Evolutionary conservation across 2,113 vertebrate genomes (phyloP).

Genomic region (Chamaea fasciata): DNA sequence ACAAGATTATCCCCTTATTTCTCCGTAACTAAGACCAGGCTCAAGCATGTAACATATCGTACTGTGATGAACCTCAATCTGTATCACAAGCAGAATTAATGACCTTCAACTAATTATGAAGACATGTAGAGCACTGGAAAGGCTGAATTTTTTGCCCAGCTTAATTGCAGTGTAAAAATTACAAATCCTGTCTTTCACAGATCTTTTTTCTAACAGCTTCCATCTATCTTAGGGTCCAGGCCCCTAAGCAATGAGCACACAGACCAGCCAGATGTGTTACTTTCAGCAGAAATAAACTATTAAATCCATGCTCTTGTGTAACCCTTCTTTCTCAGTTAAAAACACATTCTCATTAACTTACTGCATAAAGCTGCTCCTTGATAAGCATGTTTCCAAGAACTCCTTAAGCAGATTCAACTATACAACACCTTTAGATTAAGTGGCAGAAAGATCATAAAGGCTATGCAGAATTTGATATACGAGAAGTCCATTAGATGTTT

Average conservation of each 20-base stretch:
- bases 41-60: fast-evolving
- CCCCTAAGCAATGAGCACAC: neutral
- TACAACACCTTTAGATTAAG: neutral
- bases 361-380: neutral
- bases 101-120: neutral
- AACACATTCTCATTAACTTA: neutral
- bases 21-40: neutral
- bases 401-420: neutral
- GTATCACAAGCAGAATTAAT: neutral
- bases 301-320: neutral
- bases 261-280: neutral
- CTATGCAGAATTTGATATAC: neutral
- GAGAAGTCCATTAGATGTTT: neutral
- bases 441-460: neutral
- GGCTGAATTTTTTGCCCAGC: neutral
- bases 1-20: neutral
- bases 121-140: neutral
- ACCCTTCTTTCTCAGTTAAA: neutral
- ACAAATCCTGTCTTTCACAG: neutral
- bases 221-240: neutral
- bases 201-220: neutral
- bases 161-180: neutral
- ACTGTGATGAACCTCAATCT: neutral
- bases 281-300: neutral
- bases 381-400: neutral